A percentile compares a stretch with the other conserved stretches of the same genome.
Conservation (phyloP, 2,888 invertebrate species). For the Phortica okadai region DNA sequence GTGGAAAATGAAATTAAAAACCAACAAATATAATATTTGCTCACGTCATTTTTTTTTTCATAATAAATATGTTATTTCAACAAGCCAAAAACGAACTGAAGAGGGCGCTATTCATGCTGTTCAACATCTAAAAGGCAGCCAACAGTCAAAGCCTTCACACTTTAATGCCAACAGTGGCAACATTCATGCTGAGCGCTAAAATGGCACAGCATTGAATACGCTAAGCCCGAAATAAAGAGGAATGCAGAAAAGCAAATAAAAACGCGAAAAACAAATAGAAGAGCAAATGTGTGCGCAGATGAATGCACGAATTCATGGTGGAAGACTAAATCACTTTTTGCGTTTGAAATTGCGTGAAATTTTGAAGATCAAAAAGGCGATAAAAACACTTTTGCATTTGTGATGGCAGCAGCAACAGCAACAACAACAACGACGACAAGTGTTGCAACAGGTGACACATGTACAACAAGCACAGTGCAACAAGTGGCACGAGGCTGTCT, state of each 20-base stretch:
- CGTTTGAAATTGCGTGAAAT: neutral
- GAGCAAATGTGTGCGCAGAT: neutral
- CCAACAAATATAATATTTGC: too few relatives aligned
- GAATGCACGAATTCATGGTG: neutral
- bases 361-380: neutral
- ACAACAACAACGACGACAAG: neutral
- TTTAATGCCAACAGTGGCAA: neutral
- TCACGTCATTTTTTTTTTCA: too few relatives aligned
- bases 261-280: neutral
- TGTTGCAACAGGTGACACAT: neutral
- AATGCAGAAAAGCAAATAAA: neutral
- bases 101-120: too few relatives aligned
- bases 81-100: too few relatives aligned
- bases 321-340: neutral
- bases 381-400: neutral
- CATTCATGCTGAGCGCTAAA: neutral
- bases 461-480: neutral
- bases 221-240: neutral
- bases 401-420: neutral
- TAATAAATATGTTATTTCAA: too few relatives aligned
- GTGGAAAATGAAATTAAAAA: too few relatives aligned
- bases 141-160: too few relatives aligned
- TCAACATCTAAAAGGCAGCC: too few relatives aligned
- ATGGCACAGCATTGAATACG: neutral
- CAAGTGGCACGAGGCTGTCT: conserved; percentile 27